Evolutionary conservation across 1,140 invertebrate species (phyloP), one percentile per base, ranked within the genome.

Genomic region (Wasmannia auropunctata): DNA sequence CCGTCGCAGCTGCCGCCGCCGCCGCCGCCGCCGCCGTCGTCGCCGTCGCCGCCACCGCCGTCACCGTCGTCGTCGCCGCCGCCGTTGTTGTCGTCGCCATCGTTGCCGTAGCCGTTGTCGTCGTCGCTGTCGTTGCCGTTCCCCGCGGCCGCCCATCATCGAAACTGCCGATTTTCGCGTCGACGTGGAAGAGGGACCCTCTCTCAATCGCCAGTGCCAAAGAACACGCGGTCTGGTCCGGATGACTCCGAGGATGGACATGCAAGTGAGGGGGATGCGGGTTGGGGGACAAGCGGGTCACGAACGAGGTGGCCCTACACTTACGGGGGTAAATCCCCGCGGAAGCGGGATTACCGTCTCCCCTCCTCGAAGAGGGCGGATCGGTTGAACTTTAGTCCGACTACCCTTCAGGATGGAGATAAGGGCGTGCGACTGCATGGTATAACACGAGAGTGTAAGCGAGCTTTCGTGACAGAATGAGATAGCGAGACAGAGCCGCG

Each of bases 131-230:
- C 16, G 46, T 58, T 60, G 69, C 19, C 25, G 79, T 83, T 88
- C 46, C 37, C 31, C 67, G 63, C 43, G 63, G 72, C 65, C 74
- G 77, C 72, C 74, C 70, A 75, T 79, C 83, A 91, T 90, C 84
- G 84, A 90, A 88, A 90, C 89, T 90, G 89, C 89, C 89, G 86
- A 91, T 90, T 91, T 90, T 90, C 87, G 89, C 88, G 89, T 91
- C 86, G 77, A 88, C 60, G 77, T 58, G 89, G 74, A 86, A 77
- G 67, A 72, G 65, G 74, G 51, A 85, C 60, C 74, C 89, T 88
- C 89, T 91, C 89, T 88, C 86, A 87, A 86, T 65, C 83, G 72
- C 65, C 58, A 70, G 74, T 80, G 83, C 75, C 83, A 69, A 37
- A 83, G 56, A 67, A 54, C 43, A 63, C 62, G 65, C 40, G 56